These are phyloP conservation scores for Propithecus deckenii DNA, from an alignment of 2,797 vertebrate species.

Conservation along the genomic window DNA sequence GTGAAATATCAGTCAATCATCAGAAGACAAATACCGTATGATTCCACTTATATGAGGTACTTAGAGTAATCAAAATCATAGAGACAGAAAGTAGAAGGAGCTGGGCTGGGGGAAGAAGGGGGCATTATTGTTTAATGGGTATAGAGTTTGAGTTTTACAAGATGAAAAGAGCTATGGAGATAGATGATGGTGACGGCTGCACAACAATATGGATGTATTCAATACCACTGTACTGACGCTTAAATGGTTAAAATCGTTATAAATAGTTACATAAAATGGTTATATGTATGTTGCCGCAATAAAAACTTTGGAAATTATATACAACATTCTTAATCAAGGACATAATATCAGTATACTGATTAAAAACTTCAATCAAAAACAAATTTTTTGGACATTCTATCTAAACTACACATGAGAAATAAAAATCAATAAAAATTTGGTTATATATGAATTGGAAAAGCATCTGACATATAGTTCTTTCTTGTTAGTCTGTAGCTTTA, in stretches of 20 bases:
- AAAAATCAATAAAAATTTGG: not conserved
- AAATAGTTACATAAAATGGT: not conserved
- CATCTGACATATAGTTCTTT: not conserved
- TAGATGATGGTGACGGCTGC: not conserved
- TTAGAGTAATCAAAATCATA: not conserved
- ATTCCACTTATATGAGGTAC: not conserved
- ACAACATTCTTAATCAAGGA: not conserved
- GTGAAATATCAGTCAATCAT: not conserved
- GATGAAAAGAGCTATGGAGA: not conserved
- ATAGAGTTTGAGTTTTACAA: not conserved
- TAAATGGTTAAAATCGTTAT: not conserved
- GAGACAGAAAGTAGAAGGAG: not conserved
- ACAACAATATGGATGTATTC: not conserved
- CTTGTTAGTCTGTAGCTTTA: slow-evolving; percentile 46
- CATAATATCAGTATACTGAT: not conserved
- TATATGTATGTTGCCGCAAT: not conserved
- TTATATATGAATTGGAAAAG: not conserved
- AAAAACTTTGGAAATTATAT: not conserved
- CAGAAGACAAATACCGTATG: not conserved
- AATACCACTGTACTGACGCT: not conserved
- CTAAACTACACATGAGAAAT: slow-evolving; percentile 10
- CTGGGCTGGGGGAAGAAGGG: not conserved
- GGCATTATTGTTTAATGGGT: not conserved
- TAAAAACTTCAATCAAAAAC: not conserved
- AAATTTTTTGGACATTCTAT: not conserved